Conservation (phyloP, 2,888 invertebrate genomes). For the Diaphora mendica region DNA sequence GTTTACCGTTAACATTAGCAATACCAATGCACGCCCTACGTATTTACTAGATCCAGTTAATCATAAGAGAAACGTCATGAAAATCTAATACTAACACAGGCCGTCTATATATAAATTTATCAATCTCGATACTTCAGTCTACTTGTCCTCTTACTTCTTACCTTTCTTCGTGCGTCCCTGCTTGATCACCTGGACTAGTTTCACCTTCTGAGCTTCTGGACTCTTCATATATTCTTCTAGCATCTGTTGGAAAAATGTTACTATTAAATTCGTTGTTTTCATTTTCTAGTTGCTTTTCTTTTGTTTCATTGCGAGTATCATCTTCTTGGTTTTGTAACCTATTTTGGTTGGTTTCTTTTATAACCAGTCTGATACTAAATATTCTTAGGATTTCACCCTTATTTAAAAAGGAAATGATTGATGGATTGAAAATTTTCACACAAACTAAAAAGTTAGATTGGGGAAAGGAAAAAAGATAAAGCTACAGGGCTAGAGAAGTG, state of each 20-base stretch:
- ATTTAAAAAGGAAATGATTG: too few species aligned
- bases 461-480: too few species aligned
- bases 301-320: neutral
- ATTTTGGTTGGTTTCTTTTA: too few species aligned
- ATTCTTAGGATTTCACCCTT: too few species aligned
- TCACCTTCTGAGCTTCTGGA: conserved; percentile 71
- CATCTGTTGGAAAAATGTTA: conserved; percentile 59
- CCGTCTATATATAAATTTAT: conserved; percentile 28
- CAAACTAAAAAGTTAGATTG: too few species aligned
- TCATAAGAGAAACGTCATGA: conserved; percentile 37
- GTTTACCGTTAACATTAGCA: conserved; percentile 11
- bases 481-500: too few species aligned
- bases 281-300: neutral
- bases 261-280: conserved; percentile 23
- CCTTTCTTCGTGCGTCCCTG: conserved; percentile 64
- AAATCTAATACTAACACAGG: conserved; percentile 38
- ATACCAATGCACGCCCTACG: conserved; percentile 21
- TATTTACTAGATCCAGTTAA: conserved; percentile 23
- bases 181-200: conserved; percentile 75
- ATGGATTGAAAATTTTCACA: too few species aligned
- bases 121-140: conserved; percentile 36
- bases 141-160: conserved; percentile 57
- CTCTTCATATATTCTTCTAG: conserved; percentile 73
- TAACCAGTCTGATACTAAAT: too few species aligned
- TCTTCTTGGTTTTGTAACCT: neutral